These are phyloP conservation scores for Ridgeia piscesae DNA, from an alignment of 1,140 invertebrate genomes.

Conservation along the genomic window DNA sequence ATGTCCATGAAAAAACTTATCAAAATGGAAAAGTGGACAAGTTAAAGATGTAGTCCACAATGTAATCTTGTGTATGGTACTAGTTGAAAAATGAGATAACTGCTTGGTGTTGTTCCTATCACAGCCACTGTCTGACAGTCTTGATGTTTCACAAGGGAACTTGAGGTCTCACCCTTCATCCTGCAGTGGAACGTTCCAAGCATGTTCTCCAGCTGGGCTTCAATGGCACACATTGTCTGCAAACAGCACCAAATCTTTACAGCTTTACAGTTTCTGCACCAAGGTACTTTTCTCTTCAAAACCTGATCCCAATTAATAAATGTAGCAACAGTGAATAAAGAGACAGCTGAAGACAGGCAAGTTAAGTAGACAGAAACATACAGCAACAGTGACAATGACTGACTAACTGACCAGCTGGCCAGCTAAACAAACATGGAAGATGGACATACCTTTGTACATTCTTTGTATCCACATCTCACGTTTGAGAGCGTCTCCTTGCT, in stretches of 20 bases:
- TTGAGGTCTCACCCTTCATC: conserved; percentile 58
- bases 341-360: no score
- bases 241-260: conserved; percentile 24
- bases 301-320: no score
- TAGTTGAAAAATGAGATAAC: neutral
- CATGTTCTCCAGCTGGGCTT: conserved; percentile 62
- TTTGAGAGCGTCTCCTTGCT: conserved; percentile 59
- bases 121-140: neutral
- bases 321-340: no score
- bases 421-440: neutral
- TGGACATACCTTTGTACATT: conserved; percentile 58
- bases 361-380: no score
- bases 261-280: no score
- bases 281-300: no score
- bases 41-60: neutral
- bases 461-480: conserved; percentile 62
- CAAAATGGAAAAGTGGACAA: no score
- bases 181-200: conserved; percentile 63
- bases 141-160: neutral
- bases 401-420: no score
- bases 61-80: neutral
- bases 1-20: no score
- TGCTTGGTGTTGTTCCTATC: neutral
- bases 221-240: conserved; percentile 62
- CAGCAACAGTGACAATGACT: no score